A percentile compares a stretch with the other conserved stretches of the same genome.
These are phyloP conservation scores for Mizuhopecten yessoensis DNA, from an alignment of 1,140 invertebrate species.

Conservation along the genomic window DNA sequence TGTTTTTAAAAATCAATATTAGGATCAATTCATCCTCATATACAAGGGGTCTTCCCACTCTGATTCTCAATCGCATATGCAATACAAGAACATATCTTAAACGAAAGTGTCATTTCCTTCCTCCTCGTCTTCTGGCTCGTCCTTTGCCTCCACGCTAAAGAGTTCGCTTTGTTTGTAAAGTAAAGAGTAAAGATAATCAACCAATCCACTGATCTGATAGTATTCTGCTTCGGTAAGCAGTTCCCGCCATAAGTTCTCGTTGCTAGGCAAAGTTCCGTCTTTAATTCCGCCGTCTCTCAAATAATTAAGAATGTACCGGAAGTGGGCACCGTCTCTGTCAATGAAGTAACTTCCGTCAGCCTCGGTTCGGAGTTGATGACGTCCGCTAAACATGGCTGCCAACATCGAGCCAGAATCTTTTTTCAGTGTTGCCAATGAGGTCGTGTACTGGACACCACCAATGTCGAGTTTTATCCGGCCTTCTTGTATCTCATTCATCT, in stretches of 20 bases:
- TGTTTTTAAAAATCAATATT: too few relatives aligned
- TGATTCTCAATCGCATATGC: too few relatives aligned
- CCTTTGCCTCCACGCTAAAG: background rate
- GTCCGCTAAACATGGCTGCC: constrained; percentile 82
- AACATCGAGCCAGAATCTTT: constrained; percentile 81
- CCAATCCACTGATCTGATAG: constrained; percentile 75
- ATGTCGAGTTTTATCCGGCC: constrained; percentile 81
- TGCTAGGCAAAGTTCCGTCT: constrained; percentile 77
- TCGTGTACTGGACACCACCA: constrained; percentile 81
- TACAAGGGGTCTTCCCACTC: too few relatives aligned
- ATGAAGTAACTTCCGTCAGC: constrained; percentile 79
- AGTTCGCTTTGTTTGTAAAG: constrained; percentile 54
- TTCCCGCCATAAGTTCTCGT: constrained; percentile 74
- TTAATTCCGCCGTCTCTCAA: constrained; percentile 78
- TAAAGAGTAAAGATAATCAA: constrained; percentile 70
- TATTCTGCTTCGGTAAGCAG: constrained; percentile 79
- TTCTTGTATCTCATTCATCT: constrained; percentile 78
- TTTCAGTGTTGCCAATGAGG: constrained; percentile 78
- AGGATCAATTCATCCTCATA: too few relatives aligned
- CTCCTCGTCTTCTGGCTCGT: background rate
- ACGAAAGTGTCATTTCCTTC: constrained; percentile 33
- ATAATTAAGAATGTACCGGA: constrained; percentile 80
- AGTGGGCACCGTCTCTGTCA: constrained; percentile 81
- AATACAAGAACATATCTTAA: background rate
- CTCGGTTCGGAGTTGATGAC: constrained; percentile 71